phyloP scores from a whole-genome alignment of 2,888 invertebrate species.

The Andrena bicolor region DNA sequence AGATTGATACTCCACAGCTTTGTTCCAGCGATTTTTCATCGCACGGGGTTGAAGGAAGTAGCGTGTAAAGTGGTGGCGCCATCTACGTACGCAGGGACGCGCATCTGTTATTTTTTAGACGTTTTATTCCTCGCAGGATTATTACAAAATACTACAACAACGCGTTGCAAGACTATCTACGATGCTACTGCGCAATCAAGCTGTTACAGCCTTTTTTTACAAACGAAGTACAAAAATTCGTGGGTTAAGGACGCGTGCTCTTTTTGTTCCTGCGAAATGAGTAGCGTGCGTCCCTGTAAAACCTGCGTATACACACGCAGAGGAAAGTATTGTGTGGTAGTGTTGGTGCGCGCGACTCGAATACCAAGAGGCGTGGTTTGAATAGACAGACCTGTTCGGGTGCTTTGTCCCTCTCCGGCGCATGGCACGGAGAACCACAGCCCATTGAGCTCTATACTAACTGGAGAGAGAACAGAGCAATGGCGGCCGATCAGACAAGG shows the following conservation, averaged over 20 bases:
- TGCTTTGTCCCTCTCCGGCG: conserved; percentile 34
- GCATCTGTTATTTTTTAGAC: neutral
- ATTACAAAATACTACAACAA: neutral
- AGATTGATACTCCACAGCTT: conserved; percentile 4
- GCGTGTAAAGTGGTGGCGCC: conserved; percentile 39
- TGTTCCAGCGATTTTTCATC: conserved; percentile 36
- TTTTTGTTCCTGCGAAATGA: neutral
- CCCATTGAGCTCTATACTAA: too few species aligned
- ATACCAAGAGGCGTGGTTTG: conserved; percentile 69
- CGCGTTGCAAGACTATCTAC: neutral
- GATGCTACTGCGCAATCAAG: neutral
- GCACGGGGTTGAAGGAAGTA: conserved; percentile 50
- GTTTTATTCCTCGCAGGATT: neutral
- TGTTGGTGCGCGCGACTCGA: conserved; percentile 48
- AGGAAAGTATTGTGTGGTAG: conserved; percentile 19
- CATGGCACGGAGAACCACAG: conserved; percentile 1
- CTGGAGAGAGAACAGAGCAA: too few species aligned
- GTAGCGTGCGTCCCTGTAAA: conserved; percentile 33
- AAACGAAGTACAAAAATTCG: neutral
- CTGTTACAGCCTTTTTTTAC: neutral
- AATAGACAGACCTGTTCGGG: conserved; percentile 65
- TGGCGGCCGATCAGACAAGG: too few species aligned
- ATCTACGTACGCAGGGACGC: conserved; percentile 35
- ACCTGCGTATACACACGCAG: conserved; percentile 29
- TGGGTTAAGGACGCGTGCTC: neutral